These are phyloP conservation scores for Crotalus adamanteus DNA, from an alignment of 2,797 vertebrate species.

Conservation along the genomic window DNA sequence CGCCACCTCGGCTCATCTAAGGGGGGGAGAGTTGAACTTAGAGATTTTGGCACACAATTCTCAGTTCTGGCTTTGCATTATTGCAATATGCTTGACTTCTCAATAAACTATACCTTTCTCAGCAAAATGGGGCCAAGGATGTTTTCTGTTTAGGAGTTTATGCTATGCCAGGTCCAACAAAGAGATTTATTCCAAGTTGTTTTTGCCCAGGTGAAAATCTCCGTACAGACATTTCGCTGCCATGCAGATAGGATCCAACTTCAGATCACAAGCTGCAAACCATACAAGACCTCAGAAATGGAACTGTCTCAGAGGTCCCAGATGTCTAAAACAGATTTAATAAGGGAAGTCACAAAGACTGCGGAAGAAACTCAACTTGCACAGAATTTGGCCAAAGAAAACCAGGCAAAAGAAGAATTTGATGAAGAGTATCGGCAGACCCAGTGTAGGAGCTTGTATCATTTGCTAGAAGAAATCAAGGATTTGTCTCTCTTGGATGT, in stretches of 20 bases:
- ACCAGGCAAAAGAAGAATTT: slow-evolving; percentile 74
- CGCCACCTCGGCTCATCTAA: too few species aligned
- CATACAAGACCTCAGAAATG: slow-evolving; percentile 18
- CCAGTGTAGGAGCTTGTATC: slow-evolving; percentile 82
- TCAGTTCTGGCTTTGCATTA: neutral
- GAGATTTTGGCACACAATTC: neutral
- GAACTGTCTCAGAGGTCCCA: slow-evolving; percentile 39
- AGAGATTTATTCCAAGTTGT: neutral
- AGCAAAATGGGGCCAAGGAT: neutral
- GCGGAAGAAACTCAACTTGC: slow-evolving; percentile 79
- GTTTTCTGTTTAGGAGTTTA: neutral
- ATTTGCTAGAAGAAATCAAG: slow-evolving; percentile 86
- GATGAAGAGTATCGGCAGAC: slow-evolving; percentile 82
- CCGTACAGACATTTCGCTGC: slow-evolving; percentile 75
- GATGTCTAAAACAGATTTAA: slow-evolving; percentile 60
- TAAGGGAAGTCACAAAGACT: slow-evolving; percentile 84
- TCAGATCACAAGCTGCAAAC: slow-evolving; percentile 79
- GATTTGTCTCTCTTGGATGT: slow-evolving; percentile 85
- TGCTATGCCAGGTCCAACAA: neutral
- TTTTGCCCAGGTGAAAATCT: slow-evolving; percentile 77
- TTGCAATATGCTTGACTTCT: neutral
- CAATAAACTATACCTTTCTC: neutral
- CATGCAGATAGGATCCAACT: slow-evolving; percentile 81
- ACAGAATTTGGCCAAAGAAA: slow-evolving; percentile 63
- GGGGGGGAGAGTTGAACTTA: neutral